Conservation (phyloP, 2,113 vertebrate species). For the Scartelaos histophorus region DNA sequence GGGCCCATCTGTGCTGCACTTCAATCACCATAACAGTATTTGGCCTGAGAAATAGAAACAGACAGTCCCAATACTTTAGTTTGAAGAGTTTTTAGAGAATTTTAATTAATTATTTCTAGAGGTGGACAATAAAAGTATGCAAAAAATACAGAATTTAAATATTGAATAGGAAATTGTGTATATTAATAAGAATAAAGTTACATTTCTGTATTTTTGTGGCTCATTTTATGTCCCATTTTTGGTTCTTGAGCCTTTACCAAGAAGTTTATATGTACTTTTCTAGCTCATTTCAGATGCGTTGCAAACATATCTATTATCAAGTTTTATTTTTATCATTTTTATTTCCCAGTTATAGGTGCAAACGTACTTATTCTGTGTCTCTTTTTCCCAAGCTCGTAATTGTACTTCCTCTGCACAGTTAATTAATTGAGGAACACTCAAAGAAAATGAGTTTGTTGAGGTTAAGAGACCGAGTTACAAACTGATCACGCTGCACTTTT, state of each 20-base stretch:
- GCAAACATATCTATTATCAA: too few species aligned
- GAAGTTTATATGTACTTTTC: too few species aligned
- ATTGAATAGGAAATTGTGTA: too few species aligned
- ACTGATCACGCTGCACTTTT: slow-evolving; percentile 6
- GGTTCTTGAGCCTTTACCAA: too few species aligned
- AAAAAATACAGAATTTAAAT: too few species aligned
- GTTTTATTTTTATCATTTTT: too few species aligned
- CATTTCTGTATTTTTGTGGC: too few species aligned
- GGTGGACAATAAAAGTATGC: too few species aligned
- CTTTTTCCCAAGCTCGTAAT: slow-evolving; percentile 7
- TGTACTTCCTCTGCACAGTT: neutral
- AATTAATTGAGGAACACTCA: slow-evolving; percentile 43
- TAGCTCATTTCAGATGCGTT: too few species aligned
- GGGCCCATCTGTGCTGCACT: slow-evolving; percentile 26
- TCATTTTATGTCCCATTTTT: too few species aligned
- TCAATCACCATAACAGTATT: slow-evolving; percentile 27
- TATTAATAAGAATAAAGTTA: too few species aligned
- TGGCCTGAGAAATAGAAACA: slow-evolving; percentile 26
- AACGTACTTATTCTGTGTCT: slow-evolving; percentile 14
- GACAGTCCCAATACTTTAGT: slow-evolving; percentile 33
- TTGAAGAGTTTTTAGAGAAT: slow-evolving; percentile 15
- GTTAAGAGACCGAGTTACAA: slow-evolving; percentile 22
- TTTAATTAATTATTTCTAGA: neutral
- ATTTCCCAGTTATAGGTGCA: neutral
- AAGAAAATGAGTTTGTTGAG: slow-evolving; percentile 33